phyloP scores from a whole-genome alignment of 2,888 invertebrate genomes.

The Rhagium mordax region DNA sequence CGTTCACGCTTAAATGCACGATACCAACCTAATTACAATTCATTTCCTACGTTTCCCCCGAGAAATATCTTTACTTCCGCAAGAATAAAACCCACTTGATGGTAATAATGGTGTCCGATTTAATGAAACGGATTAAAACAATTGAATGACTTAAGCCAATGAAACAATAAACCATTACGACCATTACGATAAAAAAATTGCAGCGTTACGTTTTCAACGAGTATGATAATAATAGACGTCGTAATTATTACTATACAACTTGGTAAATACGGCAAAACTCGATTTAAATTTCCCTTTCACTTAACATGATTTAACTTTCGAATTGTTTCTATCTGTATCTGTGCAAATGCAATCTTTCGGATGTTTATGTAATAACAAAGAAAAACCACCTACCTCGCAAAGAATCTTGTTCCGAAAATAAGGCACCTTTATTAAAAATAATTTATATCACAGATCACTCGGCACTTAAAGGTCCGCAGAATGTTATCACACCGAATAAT shows the following conservation, averaged over 20 bases:
- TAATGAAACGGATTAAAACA: background rate
- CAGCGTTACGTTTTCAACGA: background rate
- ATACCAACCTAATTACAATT: background rate
- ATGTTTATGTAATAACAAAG: background rate
- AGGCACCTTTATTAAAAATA: constrained; percentile 23
- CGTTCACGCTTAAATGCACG: background rate
- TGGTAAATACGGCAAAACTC: constrained; percentile 15
- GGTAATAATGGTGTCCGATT: background rate
- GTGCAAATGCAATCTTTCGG: background rate
- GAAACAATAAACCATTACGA: background rate
- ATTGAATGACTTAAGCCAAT: background rate
- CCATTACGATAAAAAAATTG: background rate
- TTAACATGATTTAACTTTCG: constrained; percentile 49
- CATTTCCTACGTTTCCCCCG: background rate
- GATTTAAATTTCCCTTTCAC: constrained; percentile 50
- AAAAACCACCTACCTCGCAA: constrained; percentile 32
- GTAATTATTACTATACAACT: constrained; percentile 1
- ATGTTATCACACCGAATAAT: constrained; percentile 34
- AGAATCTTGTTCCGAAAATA: constrained; percentile 37
- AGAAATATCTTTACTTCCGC: constrained; percentile 1
- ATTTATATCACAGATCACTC: constrained; percentile 47
- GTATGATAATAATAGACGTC: background rate
- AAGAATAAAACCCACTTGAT: background rate
- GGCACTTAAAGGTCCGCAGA: constrained; percentile 35
- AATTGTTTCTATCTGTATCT: constrained; percentile 39